Evolutionary conservation across 2,888 invertebrate species (phyloP).

Genomic region (Embidobia sp.): DNA sequence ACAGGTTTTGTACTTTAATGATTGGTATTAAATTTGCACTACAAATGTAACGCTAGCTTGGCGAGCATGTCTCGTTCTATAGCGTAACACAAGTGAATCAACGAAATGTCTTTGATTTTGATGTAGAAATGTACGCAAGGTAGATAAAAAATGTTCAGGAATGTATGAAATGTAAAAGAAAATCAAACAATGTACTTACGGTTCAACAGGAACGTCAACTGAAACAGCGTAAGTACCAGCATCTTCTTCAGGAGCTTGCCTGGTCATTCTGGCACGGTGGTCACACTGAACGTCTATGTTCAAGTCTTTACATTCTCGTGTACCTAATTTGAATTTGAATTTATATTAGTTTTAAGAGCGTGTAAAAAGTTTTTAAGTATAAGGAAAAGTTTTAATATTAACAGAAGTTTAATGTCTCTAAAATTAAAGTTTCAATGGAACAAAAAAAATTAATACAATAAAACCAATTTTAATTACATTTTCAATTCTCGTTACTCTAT

Average conservation of each 20-base stretch:
- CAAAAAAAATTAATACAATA: no score
- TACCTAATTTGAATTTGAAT: slow-evolving; percentile 83
- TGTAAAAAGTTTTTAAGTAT: no score
- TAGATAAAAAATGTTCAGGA: slow-evolving; percentile 2
- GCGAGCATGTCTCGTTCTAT: slow-evolving; percentile 91
- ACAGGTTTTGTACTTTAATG: slow-evolving; percentile 89
- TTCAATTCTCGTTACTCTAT: no score
- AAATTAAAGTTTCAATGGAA: no score
- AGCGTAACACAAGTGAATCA: slow-evolving; percentile 82
- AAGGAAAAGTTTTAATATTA: no score
- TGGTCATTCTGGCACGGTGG: slow-evolving; percentile 84
- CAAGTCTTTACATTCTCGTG: slow-evolving; percentile 93
- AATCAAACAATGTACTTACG: slow-evolving; percentile 85
- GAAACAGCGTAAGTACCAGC: slow-evolving; percentile 92
- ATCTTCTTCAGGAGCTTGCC: slow-evolving; percentile 84
- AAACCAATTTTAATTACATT: no score
- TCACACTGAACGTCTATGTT: slow-evolving; percentile 96
- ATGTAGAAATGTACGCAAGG: slow-evolving; percentile 15
- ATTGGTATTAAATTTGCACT: slow-evolving; percentile 95
- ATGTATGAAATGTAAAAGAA: neutral
- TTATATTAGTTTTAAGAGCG: no score
- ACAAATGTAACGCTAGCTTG: slow-evolving; percentile 95
- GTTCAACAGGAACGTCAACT: slow-evolving; percentile 91
- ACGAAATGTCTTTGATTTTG: slow-evolving; percentile 61
- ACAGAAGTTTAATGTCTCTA: no score